Conservation (phyloP, 2,113 vertebrate genomes). For the Cephalopholis sonnerati region DNA sequence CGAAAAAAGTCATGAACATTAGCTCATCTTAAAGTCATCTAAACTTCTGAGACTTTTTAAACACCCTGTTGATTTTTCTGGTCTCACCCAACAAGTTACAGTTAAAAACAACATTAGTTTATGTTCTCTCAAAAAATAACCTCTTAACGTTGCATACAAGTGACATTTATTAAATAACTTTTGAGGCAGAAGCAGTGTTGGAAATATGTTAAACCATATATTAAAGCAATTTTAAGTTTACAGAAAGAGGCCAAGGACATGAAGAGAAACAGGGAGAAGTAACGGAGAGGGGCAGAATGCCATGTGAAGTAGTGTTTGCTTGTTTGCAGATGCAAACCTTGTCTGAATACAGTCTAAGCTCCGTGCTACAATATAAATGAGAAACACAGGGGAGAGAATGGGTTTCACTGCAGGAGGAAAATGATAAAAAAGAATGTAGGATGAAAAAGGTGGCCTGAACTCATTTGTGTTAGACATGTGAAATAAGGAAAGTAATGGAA, state of each 20-base stretch:
- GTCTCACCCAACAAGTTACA: neutral
- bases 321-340: conserved; percentile 47
- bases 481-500: conserved; percentile 45
- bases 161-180: neutral
- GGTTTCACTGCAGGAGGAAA: conserved; percentile 38
- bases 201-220: neutral
- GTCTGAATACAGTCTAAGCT: conserved; percentile 41
- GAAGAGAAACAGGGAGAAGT: neutral
- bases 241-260: neutral
- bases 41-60: neutral
- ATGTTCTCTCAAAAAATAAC: neutral
- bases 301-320: conserved; percentile 49
- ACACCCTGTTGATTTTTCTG: neutral
- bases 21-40: neutral
- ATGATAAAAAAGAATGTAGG: conserved; percentile 61
- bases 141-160: neutral
- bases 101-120: neutral
- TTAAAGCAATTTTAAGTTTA: neutral
- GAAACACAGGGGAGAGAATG: conserved; percentile 30
- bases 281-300: conserved; percentile 24
- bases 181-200: neutral
- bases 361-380: conserved; percentile 50
- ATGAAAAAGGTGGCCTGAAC: conserved; percentile 55
- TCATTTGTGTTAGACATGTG: conserved; percentile 33
- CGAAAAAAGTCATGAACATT: neutral